These are phyloP conservation scores for Halichondria panicea DNA, from an alignment of 37 sponge, comb jelly and placozoan genomes.

Conservation along the genomic window DNA sequence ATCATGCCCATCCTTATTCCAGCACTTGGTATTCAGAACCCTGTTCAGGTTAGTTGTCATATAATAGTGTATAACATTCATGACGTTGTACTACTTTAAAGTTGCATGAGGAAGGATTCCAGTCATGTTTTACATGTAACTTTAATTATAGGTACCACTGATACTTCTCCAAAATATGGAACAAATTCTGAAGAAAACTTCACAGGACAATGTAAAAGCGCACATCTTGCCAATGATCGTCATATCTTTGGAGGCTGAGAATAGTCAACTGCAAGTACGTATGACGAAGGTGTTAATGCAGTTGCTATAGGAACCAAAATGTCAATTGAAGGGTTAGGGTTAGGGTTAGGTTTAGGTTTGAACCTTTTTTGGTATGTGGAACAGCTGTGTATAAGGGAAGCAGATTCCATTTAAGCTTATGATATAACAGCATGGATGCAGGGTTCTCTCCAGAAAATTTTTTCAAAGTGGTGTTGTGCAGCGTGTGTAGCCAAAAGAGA, in stretches of 20 bases:
- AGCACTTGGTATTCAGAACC: slow-evolving; percentile 72
- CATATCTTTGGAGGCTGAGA: slow-evolving; percentile 44
- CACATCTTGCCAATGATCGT: slow-evolving; percentile 78
- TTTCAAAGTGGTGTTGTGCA: too few species aligned
- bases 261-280: slow-evolving; percentile 67
- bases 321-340: background rate
- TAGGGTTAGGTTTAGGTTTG: too few species aligned
- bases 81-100: too few species aligned
- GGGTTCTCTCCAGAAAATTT: too few species aligned
- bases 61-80: background rate
- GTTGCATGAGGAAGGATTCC: background rate
- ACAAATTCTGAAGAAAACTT: slow-evolving; percentile 73
- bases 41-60: slow-evolving; percentile 66
- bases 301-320: background rate
- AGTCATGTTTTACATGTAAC: background rate
- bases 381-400: too few species aligned
- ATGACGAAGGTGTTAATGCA: background rate
- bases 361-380: too few species aligned
- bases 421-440: too few species aligned
- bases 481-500: too few species aligned
- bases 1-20: slow-evolving; percentile 64
- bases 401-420: too few species aligned
- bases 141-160: slow-evolving; percentile 51
- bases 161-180: slow-evolving; percentile 90
- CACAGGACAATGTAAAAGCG: slow-evolving; percentile 43